Base-by-base conservation (phyloP, 2,888 invertebrate species). In the Drosophila recens region DNA sequence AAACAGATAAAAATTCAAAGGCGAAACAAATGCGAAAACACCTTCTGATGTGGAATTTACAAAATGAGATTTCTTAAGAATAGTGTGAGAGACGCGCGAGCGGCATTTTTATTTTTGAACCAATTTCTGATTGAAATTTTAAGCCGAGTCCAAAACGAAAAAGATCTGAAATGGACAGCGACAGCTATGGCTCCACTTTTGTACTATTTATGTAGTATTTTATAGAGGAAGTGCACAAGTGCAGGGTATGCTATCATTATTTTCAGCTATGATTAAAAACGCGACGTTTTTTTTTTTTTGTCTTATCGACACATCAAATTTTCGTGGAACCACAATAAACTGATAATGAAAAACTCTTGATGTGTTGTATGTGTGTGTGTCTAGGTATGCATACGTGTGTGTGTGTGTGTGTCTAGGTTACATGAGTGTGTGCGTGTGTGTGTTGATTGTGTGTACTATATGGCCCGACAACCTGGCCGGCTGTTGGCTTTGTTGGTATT, bases 11-110 rank as follows among this genome's bases (percentile, higher is more conserved):
- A 69, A 68, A 57, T 53, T 63, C 46, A 54, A 71, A 79, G 64
- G 66, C 69, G 66, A 62, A 71, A 69, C 73, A 71, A 83, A 83
- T 77, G 71, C 62, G 68, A 80, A 64, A 77, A 82, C 72, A 73
- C 72, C 70, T 79, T 82, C 66, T 71, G 64, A 77, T 69, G 70
- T 70, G 74, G 74, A 59, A 38, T 33, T 58, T n/a, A 9, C 13
- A 20, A 34, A 30, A 46, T 17, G 20, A 43, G 13, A 42, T 9
- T 48, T 36, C 34, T 30, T 40, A 20, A 45, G 53, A 53, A 59
- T 23, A 40, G 49, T 33, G 51, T 30, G 38, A 49, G 38, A 38
- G 30, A 40, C 20, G 8, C 9, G 20, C 48, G 57, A 20, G 38
- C 15, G 45, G 63, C 48, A 1, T 51, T 54, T 40, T 46, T 6